Evolutionary conservation across 2,888 invertebrate genomes (phyloP).

Genomic region (Hoplodrina ambigua): DNA sequence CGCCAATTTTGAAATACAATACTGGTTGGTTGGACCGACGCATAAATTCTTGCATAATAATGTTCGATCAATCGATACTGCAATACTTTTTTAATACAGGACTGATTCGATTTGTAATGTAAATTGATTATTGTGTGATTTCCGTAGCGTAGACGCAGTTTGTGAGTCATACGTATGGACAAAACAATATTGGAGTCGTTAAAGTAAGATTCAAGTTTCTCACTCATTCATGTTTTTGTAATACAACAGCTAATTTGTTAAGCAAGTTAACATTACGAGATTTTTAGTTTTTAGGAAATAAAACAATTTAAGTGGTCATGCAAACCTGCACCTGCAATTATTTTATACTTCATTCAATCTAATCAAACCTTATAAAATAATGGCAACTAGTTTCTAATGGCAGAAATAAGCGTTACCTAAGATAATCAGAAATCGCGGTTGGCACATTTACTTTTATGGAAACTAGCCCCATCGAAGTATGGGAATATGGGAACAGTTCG

Average conservation of each 20-base stretch:
- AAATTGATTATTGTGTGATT: constrained; percentile 33
- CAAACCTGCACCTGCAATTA: constrained; percentile 23
- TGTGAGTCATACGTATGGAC: constrained; percentile 28
- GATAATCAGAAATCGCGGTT: not conserved
- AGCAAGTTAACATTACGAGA: not conserved
- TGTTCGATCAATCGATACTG: constrained; percentile 31
- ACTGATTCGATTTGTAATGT: constrained; percentile 24
- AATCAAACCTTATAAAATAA: not conserved
- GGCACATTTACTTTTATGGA: constrained; percentile 2
- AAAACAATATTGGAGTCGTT: constrained; percentile 4
- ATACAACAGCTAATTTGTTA: constrained; percentile 1
- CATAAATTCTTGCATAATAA: constrained; percentile 67
- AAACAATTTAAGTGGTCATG: constrained; percentile 14
- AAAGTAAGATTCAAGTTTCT: constrained; percentile 3
- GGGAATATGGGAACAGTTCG: no score
- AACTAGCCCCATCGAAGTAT: not conserved
- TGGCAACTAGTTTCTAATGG: constrained; percentile 32
- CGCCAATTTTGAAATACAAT: constrained; percentile 69
- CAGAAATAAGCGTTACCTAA: constrained; percentile 35
- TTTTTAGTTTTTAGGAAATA: not conserved
- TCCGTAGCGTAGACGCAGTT: constrained; percentile 1
- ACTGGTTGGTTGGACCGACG: constrained; percentile 45
- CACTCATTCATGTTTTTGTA: not conserved
- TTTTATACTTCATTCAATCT: constrained; percentile 18
- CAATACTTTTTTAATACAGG: constrained; percentile 31